phyloP scores from a whole-genome alignment of 2,888 invertebrate species.

The Andrena chrysosceles region DNA sequence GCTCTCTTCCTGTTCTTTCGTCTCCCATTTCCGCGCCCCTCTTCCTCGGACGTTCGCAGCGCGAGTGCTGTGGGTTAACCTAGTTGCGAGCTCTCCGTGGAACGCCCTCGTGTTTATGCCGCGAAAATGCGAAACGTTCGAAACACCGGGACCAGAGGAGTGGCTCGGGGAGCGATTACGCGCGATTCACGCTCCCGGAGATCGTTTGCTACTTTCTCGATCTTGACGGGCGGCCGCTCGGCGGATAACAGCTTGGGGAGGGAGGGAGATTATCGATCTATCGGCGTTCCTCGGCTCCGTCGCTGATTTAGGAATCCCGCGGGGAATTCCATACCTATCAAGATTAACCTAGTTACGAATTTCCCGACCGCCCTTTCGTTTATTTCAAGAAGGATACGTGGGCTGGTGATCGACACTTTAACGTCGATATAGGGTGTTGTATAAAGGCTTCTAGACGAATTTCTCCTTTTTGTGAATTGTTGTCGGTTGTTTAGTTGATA shows the following conservation, averaged over 20 bases:
- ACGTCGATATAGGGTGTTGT: neutral
- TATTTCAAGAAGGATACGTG: constrained; percentile 3
- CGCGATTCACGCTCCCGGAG: neutral
- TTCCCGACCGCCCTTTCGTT: constrained; percentile 36
- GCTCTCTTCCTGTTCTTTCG: neutral
- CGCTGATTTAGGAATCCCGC: constrained; percentile 47
- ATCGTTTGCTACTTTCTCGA: neutral
- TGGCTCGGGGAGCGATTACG: neutral
- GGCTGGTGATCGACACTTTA: neutral
- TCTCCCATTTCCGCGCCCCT: neutral
- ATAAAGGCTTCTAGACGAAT: neutral
- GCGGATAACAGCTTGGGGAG: constrained; percentile 7
- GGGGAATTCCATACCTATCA: constrained; percentile 52
- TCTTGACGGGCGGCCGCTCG: neutral
- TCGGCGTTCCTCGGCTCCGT: constrained; percentile 26
- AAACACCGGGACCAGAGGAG: constrained; percentile 30
- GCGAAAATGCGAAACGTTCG: constrained; percentile 54
- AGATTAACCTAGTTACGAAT: constrained; percentile 60
- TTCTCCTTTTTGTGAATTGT: neutral
- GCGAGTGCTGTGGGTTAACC: constrained; percentile 46
- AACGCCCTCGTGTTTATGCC: constrained; percentile 65
- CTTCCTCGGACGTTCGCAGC: neutral
- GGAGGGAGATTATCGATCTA: constrained; percentile 49
- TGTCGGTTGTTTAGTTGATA: too few relatives aligned
- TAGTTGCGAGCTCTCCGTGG: constrained; percentile 50